Conservation (phyloP, 2,113 vertebrate genomes). For the Nycticryphes semicollaris region DNA sequence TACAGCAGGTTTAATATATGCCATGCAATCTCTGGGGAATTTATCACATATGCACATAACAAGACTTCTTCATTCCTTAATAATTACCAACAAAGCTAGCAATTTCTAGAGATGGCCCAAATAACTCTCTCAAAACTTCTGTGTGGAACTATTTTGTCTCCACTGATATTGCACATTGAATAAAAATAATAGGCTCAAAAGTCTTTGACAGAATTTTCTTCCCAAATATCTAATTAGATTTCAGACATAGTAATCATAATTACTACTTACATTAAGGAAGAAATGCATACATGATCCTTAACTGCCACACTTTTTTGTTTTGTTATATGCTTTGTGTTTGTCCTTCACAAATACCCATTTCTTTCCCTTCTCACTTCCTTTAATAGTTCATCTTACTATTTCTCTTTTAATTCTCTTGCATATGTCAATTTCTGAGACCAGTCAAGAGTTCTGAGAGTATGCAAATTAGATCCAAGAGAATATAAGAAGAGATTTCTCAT, state of each 20-base stretch:
- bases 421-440: conserved; percentile 34
- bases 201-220: neutral
- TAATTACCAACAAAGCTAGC: neutral
- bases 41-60: neutral
- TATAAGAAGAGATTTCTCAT: conserved; percentile 32
- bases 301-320: neutral
- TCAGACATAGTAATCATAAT: neutral
- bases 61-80: neutral
- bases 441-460: conserved; percentile 19
- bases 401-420: conserved; percentile 45
- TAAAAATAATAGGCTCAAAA: neutral
- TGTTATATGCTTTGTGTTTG: neutral
- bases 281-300: neutral
- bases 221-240: neutral
- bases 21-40: neutral
- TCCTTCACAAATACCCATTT: neutral
- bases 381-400: conserved; percentile 28
- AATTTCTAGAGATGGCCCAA: neutral
- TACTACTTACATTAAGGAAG: neutral
- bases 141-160: neutral
- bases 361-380: neutral
- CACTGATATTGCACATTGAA: neutral
- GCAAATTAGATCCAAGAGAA: conserved; percentile 57
- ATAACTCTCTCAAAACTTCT: neutral
- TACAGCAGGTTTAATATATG: conserved; percentile 24